Base-by-base conservation (phyloP, 1,140 invertebrate species). In the Meloidogyne chitwoodi region DNA sequence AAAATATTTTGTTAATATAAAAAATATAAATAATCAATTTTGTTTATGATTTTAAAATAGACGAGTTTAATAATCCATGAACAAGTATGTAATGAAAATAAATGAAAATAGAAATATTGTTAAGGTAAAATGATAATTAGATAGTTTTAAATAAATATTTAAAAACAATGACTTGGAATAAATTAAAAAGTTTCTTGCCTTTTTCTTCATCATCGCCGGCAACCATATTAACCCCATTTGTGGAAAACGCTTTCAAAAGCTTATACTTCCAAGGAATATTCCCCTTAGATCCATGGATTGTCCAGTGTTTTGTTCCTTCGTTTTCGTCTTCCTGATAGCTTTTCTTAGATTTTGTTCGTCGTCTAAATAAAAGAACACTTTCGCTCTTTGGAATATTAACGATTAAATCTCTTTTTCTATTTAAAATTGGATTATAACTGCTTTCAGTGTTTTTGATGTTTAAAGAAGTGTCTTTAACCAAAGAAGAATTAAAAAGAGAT, bases 231-330 rank as follows among this genome's bases (percentile, higher is more conserved):
- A 64, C 75, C 68, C 48, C 48, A 56, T 56, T 56, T 56, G 61
- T 66, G 24, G 75, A 76, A 29, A 76, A 64, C 26, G 75, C 68
- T 64, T 44, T 48, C 11, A 76, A 64, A 16, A 76, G 24, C 24
- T 69, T 74, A 14, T 67, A 16, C 31, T 65, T 68, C 75, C 75
- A 76, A 31, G 75, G 48, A n/a, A 8, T 68, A 1, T 2, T 73
- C 29, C 44, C n/a, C 24, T 76, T 71, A 16, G 71, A 2, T 5
- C 29, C 34, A 64, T 38, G 56, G n/a, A 38, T 34, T 73, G 48
- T 31, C 48, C 71, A 73, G 27, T 73, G 71, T 34, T 27, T 63
- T 38, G 24, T 38, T 31, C 26, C 10, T 31, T 22, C 12, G 3
- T 61, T 61, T 10, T 31, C 71, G 19, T 73, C 64, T 34, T 65